Evolutionary conservation across 2,113 vertebrate species (phyloP).

Genomic region (Elephas maximus): DNA sequence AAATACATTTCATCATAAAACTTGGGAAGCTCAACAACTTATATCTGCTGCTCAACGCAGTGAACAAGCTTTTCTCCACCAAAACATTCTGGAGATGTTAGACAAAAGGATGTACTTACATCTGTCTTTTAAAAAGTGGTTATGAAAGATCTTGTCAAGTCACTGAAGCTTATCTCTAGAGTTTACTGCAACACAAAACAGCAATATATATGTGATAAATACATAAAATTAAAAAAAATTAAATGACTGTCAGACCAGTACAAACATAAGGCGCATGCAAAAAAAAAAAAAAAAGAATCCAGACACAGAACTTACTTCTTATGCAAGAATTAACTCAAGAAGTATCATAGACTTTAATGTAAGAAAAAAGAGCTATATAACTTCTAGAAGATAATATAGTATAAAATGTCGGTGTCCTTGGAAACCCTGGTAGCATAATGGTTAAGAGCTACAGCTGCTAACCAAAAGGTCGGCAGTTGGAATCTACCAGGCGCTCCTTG

Average conservation of each 20-base stretch:
- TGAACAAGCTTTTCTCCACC: neutral
- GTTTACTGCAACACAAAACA: neutral
- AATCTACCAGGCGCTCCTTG: too few relatives aligned
- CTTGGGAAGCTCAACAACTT: constrained; percentile 67
- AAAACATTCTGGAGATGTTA: neutral
- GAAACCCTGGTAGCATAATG: too few relatives aligned
- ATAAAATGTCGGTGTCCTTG: neutral
- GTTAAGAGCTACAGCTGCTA: too few relatives aligned
- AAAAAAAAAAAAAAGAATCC: neutral
- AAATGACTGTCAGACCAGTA: neutral
- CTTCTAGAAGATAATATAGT: neutral
- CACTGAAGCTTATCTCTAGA: neutral
- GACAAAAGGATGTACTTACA: constrained; percentile 48
- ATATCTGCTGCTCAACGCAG: constrained; percentile 49
- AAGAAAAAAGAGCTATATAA: neutral
- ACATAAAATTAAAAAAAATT: neutral
- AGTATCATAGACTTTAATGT: neutral
- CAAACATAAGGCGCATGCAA: neutral
- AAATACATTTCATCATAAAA: constrained; percentile 69
- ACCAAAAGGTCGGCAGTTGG: too few relatives aligned
- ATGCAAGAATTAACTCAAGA: neutral
- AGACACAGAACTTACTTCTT: neutral
- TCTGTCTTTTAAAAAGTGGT: neutral
- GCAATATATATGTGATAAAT: neutral
- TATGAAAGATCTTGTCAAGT: neutral